These are phyloP conservation scores for Amphiduros pacificus DNA, from an alignment of 2,888 invertebrate species.

Conservation along the genomic window DNA sequence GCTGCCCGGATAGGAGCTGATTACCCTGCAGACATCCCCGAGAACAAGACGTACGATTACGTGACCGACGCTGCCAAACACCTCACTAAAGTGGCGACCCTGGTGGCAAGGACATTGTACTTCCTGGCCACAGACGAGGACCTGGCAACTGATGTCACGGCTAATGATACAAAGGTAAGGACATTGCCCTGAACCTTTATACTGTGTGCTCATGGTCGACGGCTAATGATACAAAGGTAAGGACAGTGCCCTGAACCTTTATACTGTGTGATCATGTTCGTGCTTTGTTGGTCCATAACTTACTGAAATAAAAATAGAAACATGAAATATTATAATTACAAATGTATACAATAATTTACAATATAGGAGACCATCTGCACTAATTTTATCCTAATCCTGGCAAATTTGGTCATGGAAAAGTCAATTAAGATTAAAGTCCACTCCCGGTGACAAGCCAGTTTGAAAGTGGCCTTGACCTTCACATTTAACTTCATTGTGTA, in stretches of 20 bases:
- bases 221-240: neutral
- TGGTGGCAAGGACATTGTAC: slow-evolving; percentile 43
- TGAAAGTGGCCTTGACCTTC: too few species aligned
- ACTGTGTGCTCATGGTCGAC: neutral
- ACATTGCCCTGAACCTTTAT: neutral
- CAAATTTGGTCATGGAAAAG: too few species aligned
- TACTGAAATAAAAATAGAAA: too few species aligned
- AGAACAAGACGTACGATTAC: slow-evolving; percentile 36
- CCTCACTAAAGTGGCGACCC: slow-evolving; percentile 38
- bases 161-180: slow-evolving; percentile 12
- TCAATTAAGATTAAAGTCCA: too few species aligned
- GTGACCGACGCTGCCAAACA: slow-evolving; percentile 39
- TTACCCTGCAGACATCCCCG: slow-evolving; percentile 29
- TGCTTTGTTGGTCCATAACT: too few species aligned
- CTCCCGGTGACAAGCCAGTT: too few species aligned
- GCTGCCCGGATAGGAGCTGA: slow-evolving; percentile 32
- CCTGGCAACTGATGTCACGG: neutral
- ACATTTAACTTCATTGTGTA: too few species aligned
- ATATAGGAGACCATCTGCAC: too few species aligned
- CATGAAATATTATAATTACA: too few species aligned
- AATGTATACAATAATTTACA: too few species aligned
- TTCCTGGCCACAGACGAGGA: slow-evolving; percentile 33
- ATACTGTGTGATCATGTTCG: neutral
- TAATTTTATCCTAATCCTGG: too few species aligned
- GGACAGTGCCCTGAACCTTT: neutral